Evolutionary conservation across 2,113 vertebrate genomes (phyloP).

Genomic region (Scomber japonicus): DNA sequence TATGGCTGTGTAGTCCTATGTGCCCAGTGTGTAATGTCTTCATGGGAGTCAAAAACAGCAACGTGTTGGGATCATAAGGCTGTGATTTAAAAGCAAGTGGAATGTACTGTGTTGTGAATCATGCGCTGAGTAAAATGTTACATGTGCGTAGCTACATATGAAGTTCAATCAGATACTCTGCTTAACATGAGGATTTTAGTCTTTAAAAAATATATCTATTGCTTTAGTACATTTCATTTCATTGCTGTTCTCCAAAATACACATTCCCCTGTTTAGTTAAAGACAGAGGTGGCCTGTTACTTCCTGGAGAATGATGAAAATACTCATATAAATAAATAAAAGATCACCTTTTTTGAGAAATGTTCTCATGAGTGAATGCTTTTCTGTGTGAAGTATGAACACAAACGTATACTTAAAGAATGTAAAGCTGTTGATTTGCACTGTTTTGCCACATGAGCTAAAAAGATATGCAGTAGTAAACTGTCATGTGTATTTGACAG

Average conservation of each 20-base stretch:
- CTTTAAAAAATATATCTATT: slow-evolving; percentile 18
- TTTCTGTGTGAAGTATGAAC: slow-evolving; percentile 33
- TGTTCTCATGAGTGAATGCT: slow-evolving; percentile 17
- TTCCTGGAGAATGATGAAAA: not conserved
- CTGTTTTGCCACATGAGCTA: slow-evolving; percentile 77
- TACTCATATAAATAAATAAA: not conserved
- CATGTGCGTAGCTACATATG: slow-evolving; percentile 37
- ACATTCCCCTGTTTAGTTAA: not conserved
- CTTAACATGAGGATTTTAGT: slow-evolving; percentile 35
- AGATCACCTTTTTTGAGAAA: slow-evolving; percentile 7
- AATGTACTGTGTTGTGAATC: slow-evolving; percentile 58
- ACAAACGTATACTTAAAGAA: slow-evolving; percentile 67
- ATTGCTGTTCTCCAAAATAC: slow-evolving; percentile 3
- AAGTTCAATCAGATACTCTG: slow-evolving; percentile 46
- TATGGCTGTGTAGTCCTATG: slow-evolving; percentile 19
- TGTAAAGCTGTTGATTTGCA: slow-evolving; percentile 79
- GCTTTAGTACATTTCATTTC: slow-evolving; percentile 39
- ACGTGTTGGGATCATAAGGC: slow-evolving; percentile 10
- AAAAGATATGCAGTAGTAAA: slow-evolving; percentile 76
- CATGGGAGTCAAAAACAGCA: not conserved
- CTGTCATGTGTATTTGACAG: slow-evolving; percentile 56
- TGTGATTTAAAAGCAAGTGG: slow-evolving; percentile 17
- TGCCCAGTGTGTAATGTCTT: slow-evolving; percentile 27
- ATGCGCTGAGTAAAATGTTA: slow-evolving; percentile 38
- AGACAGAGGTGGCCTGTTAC: slow-evolving; percentile 10